Evolutionary conservation across 1,140 invertebrate species (phyloP), one percentile per base, ranked within the genome.

Genomic region (Nephila pilipes): DNA sequence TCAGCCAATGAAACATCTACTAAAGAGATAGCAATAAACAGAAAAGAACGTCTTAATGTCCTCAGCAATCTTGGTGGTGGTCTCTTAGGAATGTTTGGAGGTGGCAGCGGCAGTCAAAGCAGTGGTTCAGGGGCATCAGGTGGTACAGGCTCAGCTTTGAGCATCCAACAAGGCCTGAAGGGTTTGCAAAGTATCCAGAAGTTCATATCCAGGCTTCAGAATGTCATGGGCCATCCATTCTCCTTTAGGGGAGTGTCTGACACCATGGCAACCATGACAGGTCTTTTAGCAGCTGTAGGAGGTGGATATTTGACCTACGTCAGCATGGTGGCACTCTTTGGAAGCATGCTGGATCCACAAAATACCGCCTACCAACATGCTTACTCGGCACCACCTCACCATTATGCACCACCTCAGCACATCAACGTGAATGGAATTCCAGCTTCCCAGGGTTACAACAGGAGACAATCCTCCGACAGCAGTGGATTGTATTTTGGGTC

Each of bases 221-320:
- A 80, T 29, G 29, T 93, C 12, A 87, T 93, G 83, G 81, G 81
- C 6, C 58, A 57, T 55, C 91, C 91, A 1, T 93, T 93, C 63
- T 87, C 83, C 2, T 92, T 93, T n/a, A 38, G 91, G 14, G 91
- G 91, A 25, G 83, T 93, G 4, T 79, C 91, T 1, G 91, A 93
- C n/a, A 87, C 83, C 60, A 93, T 93, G 92, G 92, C 87, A 2
- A 89, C 87, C n/a, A 29, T 93, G 46, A 93, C 92, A 22, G 92
- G 92, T 8, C 57, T 93, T 5, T 20, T 93, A 18, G 92, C 92
- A 20, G 92, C 92, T 16, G 85, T 93, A 6, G 92, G 92, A n/a
- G 92, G 92, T n/a, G 92, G 92, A 6, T 93, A 93, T 16, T 20
- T 93, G 18, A 89, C 87, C 16, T 93, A 93, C 36, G 92, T 93